Conservation (phyloP, 92 coral and sea anemone species). For the Hydrozoanthus gracilis region DNA sequence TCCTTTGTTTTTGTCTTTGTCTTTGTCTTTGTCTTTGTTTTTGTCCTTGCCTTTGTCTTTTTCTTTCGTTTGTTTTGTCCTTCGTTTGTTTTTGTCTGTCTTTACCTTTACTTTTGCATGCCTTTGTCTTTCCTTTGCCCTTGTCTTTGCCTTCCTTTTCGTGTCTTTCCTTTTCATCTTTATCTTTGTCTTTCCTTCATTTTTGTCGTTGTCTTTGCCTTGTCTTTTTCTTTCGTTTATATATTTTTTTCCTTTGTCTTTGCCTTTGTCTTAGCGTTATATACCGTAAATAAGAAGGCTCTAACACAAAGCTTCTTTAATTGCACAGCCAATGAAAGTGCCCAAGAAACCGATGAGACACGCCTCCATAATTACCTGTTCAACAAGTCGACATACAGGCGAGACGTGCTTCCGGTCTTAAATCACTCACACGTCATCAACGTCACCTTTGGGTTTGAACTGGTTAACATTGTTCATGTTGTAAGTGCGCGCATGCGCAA, state of each 20-base stretch:
- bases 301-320: neutral
- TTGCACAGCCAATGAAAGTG: conserved; percentile 5
- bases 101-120: too few species aligned
- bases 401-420: conserved; percentile 45
- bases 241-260: neutral
- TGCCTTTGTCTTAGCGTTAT: neutral
- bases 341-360: conserved; percentile 32
- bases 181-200: neutral
- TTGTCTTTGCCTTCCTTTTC: neutral
- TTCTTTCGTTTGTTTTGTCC: neutral
- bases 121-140: too few species aligned
- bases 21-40: neutral
- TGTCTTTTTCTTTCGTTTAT: neutral
- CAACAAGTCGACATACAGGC: conserved; percentile 44
- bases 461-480: conserved; percentile 66
- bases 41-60: neutral
- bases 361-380: conserved; percentile 55
- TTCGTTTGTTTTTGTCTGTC: too few species aligned
- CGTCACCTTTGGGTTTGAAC: conserved; percentile 60
- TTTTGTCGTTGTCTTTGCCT: neutral
- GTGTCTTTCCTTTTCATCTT: neutral
- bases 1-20: neutral
- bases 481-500: conserved; percentile 34
- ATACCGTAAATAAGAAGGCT: neutral
- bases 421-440: conserved; percentile 45